Conservation (phyloP, 2,888 invertebrate genomes). For the Busseola fusca region DNA sequence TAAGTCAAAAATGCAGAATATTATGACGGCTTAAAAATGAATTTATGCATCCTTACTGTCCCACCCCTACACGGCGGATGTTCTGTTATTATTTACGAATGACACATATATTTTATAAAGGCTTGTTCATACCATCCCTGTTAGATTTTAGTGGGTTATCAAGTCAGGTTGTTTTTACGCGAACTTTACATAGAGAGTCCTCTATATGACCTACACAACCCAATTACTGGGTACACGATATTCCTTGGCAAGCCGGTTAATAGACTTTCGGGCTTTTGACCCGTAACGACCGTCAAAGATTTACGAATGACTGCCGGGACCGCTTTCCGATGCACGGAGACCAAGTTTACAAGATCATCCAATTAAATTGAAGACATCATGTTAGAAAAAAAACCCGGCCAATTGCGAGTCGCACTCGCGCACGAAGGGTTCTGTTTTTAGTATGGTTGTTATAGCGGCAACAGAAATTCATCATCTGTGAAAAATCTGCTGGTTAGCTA, state of each 20-base stretch:
- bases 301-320: neutral
- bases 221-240: neutral
- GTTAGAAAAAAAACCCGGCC: too few species aligned
- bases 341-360: neutral
- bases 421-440: too few species aligned
- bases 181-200: too few species aligned
- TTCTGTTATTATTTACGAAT: constrained; percentile 57
- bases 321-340: neutral
- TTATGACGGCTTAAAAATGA: constrained; percentile 36
- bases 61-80: constrained; percentile 39
- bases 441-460: too few species aligned
- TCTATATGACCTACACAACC: too few species aligned
- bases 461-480: too few species aligned
- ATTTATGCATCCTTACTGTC: constrained; percentile 37
- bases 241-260: neutral
- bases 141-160: neutral
- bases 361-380: neutral
- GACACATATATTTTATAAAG: constrained; percentile 53
- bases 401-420: too few species aligned
- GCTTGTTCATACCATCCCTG: constrained; percentile 23
- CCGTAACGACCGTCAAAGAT: neutral
- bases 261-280: neutral
- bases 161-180: neutral
- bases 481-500: too few species aligned
- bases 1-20: constrained; percentile 14